A percentile compares a stretch with the other conserved stretches of the same genome.
Evolutionary conservation across 1,140 invertebrate species (phyloP).

Genomic region (Hestina assimilis): DNA sequence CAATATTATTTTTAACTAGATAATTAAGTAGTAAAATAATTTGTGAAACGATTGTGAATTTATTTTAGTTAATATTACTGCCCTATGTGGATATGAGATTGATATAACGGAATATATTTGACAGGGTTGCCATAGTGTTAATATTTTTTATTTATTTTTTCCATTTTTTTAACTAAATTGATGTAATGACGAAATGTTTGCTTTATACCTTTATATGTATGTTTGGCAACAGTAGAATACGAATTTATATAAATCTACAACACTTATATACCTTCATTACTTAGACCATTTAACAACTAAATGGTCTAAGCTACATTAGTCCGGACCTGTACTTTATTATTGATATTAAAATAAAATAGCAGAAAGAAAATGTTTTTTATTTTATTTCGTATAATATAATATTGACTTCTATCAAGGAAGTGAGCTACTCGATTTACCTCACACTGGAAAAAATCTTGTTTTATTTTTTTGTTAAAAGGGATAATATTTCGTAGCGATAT

Average conservation of each 20-base stretch:
- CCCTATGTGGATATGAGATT: neutral
- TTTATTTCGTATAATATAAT: too few species aligned
- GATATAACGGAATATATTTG: neutral
- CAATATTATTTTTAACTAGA: neutral
- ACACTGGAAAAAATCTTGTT: too few species aligned
- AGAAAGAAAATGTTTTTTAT: neutral
- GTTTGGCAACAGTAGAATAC: neutral
- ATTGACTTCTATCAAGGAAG: too few species aligned
- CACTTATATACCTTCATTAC: too few species aligned
- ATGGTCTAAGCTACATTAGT: neutral
- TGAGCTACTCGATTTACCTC: too few species aligned
- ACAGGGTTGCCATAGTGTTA: neutral
- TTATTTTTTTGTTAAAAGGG: too few species aligned
- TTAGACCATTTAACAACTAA: too few species aligned
- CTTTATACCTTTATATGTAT: neutral
- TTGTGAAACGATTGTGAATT: constrained; percentile 5
- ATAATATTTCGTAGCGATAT: too few species aligned
- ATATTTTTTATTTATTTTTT: neutral
- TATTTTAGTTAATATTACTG: constrained; percentile 3
- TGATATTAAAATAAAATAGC: neutral
- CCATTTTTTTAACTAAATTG: too few species aligned
- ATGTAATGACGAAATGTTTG: neutral
- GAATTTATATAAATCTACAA: neutral
- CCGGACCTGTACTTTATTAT: neutral
- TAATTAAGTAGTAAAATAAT: constrained; percentile 18